These are phyloP conservation scores for Acanthiza pusilla DNA, from an alignment of 2,797 vertebrate species.

Conservation along the genomic window DNA sequence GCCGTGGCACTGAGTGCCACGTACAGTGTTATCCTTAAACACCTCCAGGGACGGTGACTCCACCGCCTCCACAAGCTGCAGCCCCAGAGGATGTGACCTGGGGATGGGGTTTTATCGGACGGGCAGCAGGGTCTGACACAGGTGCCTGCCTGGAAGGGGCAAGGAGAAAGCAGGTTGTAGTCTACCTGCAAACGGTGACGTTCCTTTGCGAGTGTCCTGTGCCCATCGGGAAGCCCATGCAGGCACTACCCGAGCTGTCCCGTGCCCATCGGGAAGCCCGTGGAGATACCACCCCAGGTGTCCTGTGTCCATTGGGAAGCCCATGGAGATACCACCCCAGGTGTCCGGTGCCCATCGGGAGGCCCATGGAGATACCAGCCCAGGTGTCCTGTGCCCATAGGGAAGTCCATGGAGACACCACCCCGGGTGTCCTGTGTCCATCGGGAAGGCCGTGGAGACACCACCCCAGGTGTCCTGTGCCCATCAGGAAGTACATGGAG, in stretches of 20 bases:
- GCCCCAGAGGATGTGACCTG: not conserved
- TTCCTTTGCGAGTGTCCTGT: too few species aligned
- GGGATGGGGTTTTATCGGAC: not conserved
- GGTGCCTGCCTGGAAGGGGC: not conserved
- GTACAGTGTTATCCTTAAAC: not conserved
- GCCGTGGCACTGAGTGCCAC: not conserved
- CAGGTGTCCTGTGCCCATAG: too few species aligned
- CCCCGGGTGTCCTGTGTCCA: rapidly evolving
- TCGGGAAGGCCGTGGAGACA: too few species aligned
- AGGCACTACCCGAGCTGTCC: not conserved
- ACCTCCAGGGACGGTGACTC: not conserved
- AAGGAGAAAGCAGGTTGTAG: not conserved
- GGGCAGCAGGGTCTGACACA: not conserved
- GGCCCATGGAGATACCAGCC: not conserved
- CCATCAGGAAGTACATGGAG: not conserved
- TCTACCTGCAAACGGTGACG: rapidly evolving
- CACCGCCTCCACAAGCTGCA: not conserved
- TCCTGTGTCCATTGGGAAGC: not conserved
- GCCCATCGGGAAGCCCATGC: not conserved
- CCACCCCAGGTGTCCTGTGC: not conserved
- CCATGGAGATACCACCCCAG: not conserved
- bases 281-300: not conserved
- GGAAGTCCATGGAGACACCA: not conserved
- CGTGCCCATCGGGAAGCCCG: rapidly evolving
- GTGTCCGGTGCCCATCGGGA: not conserved